Base-by-base conservation (phyloP, 2,113 vertebrate genomes). In the Saccopteryx leptura region DNA sequence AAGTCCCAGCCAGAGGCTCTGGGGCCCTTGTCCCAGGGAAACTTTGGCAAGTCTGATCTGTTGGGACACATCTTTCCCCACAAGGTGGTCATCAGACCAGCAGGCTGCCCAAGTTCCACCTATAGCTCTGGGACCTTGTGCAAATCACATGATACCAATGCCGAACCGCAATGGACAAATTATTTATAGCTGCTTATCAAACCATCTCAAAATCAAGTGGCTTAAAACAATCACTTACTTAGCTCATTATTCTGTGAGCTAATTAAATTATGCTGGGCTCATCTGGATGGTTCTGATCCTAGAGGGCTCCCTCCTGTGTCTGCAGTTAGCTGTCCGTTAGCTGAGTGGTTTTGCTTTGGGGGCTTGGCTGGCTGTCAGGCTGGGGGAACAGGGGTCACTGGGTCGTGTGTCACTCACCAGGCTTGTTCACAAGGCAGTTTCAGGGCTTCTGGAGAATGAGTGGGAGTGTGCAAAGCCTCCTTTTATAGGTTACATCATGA, bases 11-110 rank as follows among this genome's bases (percentile, higher is more conserved):
- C 28, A n/a, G 66, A 48, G 13, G 13, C 48, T 72, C 72, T 50
- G 39, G 28, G 71, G 5, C 39, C n/a, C 56, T 54, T 10, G 54
- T 14, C 56, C 15, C 17, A 9, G 87, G 71, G 74, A 75, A 10
- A 13, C 21, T 61, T 28, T 10, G 24, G 39, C 52, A 33, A 52
- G 60, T 9, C 52, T n/a, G 48, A 63, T 26, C 13, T n/a, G 9
- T 24, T 13, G n/a, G 23, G 46, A 46, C 61, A 60, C 9, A 8
- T 2, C 69, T 24, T 28, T 17, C 61, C 14, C 63, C 0, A 0
- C 2, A 12, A 3, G 17, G 13, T 15, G 56, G 18, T 2, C 21
- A 39, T 50, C 66, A 4, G 8, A 24, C 23, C 79, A 50, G n/a
- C 60, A 48, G 48, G 13, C 46, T 66, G 61, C 71, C 31, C 26